Evolutionary conservation across 1,140 invertebrate genomes (phyloP).

Genomic region (Watersipora subatra): DNA sequence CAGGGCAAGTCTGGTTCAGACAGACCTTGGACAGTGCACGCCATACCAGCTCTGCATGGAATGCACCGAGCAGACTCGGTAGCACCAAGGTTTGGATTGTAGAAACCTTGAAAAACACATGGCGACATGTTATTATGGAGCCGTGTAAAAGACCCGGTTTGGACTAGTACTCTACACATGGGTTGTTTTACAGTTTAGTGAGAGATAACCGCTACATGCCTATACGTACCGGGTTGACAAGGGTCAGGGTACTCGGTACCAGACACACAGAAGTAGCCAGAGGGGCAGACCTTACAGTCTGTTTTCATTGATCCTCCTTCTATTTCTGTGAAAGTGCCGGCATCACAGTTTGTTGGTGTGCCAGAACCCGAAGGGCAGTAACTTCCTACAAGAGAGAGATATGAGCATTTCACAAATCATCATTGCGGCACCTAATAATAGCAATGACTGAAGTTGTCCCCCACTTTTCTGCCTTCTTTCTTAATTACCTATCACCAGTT

Average conservation of each 20-base stretch:
- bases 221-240: constrained; percentile 21
- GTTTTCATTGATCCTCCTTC: constrained; percentile 20
- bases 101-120: constrained; percentile 8
- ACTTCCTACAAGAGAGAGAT: constrained; percentile 10
- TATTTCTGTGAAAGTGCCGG: constrained; percentile 31
- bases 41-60: constrained; percentile 23
- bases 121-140: no score
- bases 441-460: no score
- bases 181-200: no score
- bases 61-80: neutral
- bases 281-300: constrained; percentile 26
- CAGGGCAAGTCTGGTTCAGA: constrained; percentile 26
- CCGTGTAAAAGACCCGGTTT: no score
- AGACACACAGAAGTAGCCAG: constrained; percentile 25
- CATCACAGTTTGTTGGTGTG: constrained; percentile 20
- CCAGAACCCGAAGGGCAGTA: constrained; percentile 20
- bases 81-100: constrained; percentile 17
- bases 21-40: constrained; percentile 26
- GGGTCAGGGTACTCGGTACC: constrained; percentile 23
- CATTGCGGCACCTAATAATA: no score
- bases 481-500: no score
- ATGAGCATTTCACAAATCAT: no score
- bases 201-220: no score
- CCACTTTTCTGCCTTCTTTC: no score
- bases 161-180: no score